Base-by-base conservation (phyloP, 1,140 invertebrate genomes). In the Melipona quadrifasciata region DNA sequence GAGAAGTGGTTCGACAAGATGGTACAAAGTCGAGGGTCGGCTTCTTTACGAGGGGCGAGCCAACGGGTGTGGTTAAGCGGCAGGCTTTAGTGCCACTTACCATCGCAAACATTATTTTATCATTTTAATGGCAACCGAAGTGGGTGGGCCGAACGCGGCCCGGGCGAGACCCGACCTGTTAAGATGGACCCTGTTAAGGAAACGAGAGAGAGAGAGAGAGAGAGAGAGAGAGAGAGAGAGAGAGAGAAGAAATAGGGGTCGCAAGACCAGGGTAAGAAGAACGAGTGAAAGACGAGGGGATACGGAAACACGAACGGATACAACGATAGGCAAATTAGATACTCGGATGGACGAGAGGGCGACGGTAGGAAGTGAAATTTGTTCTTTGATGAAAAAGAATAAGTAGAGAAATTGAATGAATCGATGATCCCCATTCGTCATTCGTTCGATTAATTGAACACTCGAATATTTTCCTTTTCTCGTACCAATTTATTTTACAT, bases 71-170 rank as follows among this genome's bases (percentile, higher is more conserved):
- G 81, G 87, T 87, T 90, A 92, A 92, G 91, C 91, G 90, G 90
- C 88, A 76, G 85, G 86, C 88, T 93, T 93, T 92, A 92, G 87
- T 91, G 89, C 87, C 92, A 94, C 93, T 94, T 93, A 93, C 90
- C 91, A 92, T 91, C 84, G 92, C 93, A 94, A 94, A 94, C 93
- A 93, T 93, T 94, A 92, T 94, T 94, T 94, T 92, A 94, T 94
- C 92, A 94, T 94, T 94, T 93, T 93, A 94, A 94, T 93, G 89
- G 93, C 85, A 80, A 86, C 84, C 79, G 77, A 80, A 85, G 82
- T 24, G 53, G 58, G 51, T 55, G 51, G 67, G n/a, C 51, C 24
- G 34, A 51, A 31, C 64, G 24, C 27, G 27, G 10, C 64, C 39
- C 27, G 16, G 10, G 55, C 5, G 31, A 47, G 39, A 47, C 55